phyloP scores from a whole-genome alignment of 2,113 vertebrate species.

The Peromyscus polionotus region DNA sequence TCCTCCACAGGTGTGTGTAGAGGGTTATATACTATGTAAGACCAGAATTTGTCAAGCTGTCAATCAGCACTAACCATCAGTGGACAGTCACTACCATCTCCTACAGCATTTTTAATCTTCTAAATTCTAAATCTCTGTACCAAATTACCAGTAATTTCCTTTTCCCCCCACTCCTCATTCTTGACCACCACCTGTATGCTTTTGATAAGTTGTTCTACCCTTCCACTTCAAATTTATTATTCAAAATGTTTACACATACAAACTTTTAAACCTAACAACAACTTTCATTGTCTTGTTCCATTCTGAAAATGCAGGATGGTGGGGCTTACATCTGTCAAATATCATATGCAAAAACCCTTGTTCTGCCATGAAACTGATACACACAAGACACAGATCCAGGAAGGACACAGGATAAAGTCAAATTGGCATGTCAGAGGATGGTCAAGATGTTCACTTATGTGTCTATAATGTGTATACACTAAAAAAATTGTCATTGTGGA shows the following conservation, averaged over 20 bases:
- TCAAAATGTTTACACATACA: background rate
- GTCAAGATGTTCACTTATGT: background rate
- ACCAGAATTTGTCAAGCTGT: background rate
- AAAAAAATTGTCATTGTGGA: background rate
- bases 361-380: background rate
- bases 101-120: background rate
- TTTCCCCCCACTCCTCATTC: fast-evolving
- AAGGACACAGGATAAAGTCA: background rate
- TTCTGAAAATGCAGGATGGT: background rate
- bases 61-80: background rate
- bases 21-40: background rate
- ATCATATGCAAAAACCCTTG: background rate
- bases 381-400: background rate
- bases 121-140: background rate
- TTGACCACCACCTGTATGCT: background rate
- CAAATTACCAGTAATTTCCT: background rate
- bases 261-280: background rate
- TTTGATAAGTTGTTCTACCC: background rate
- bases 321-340: background rate
- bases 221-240: constrained; percentile 12
- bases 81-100: background rate
- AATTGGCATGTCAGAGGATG: background rate
- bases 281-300: background rate
- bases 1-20: background rate
- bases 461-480: background rate